Conservation (phyloP, 2,113 vertebrate species). For the Cephalopholis sonnerati region DNA sequence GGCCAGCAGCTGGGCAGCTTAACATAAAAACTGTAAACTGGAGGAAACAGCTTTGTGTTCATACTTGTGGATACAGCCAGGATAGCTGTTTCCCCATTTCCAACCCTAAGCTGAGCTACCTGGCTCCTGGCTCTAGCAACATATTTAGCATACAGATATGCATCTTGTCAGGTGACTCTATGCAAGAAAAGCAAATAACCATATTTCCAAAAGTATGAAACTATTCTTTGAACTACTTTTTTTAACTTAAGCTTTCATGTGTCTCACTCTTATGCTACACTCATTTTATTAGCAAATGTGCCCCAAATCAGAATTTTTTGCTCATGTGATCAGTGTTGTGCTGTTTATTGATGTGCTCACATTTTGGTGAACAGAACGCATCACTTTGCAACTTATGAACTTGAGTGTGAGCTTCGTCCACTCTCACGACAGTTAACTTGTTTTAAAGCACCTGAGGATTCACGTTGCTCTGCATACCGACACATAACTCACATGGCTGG, state of each 20-base stretch:
- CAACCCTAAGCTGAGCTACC: neutral
- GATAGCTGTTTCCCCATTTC: no score
- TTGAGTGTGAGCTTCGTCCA: no score
- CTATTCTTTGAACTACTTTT: no score
- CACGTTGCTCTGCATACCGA: no score
- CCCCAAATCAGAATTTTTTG: neutral
- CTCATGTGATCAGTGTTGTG: neutral
- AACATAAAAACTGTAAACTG: neutral
- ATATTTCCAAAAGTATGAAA: neutral
- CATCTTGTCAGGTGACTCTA: neutral
- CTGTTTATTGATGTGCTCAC: no score
- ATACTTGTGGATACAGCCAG: neutral
- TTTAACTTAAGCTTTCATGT: neutral
- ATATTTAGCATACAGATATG: neutral
- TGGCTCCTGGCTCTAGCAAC: neutral
- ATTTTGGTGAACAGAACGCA: no score
- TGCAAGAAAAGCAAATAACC: neutral
- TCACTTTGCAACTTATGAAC: no score
- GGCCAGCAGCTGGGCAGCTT: neutral
- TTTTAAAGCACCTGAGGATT: no score
- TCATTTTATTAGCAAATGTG: neutral
- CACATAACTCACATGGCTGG: no score
- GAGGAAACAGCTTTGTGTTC: neutral
- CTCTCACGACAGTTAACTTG: no score
- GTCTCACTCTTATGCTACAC: neutral